Evolutionary conservation across 2,797 vertebrate species (phyloP).

Genomic region (Trematomus bernacchii): DNA sequence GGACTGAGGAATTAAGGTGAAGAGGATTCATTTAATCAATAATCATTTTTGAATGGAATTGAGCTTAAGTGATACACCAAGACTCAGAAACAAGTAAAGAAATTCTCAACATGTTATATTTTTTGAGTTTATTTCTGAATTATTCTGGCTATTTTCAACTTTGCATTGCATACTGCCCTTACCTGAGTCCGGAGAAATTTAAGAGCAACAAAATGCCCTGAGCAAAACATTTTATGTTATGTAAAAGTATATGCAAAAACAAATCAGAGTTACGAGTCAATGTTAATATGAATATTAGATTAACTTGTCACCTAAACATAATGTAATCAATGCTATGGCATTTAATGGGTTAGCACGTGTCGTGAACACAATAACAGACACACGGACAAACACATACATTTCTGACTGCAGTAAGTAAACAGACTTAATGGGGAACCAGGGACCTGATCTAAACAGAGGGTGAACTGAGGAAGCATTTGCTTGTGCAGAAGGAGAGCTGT

Average conservation of each 20-base stretch:
- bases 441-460: slow-evolving; percentile 65
- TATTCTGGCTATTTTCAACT: not conserved
- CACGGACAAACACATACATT: slow-evolving; percentile 22
- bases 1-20: too few species aligned
- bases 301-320: not conserved
- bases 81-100: not conserved
- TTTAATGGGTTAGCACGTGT: slow-evolving; percentile 9
- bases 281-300: slow-evolving; percentile 13
- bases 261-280: slow-evolving; percentile 3
- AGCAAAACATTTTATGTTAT: slow-evolving; percentile 18
- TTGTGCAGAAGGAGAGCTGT: slow-evolving; percentile 61
- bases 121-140: not conserved
- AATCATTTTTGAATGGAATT: not conserved
- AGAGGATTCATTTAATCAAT: not conserved
- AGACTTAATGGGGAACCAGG: slow-evolving; percentile 69
- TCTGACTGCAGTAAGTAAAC: slow-evolving; percentile 68
- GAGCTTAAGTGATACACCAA: not conserved
- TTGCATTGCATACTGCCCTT: not conserved
- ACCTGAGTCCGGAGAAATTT: slow-evolving; percentile 6
- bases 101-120: not conserved
- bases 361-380: slow-evolving; percentile 31
- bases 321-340: slow-evolving; percentile 10
- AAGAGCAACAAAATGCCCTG: slow-evolving; percentile 22
- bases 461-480: slow-evolving; percentile 58
- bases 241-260: slow-evolving; percentile 9